Evolutionary conservation across 2,113 vertebrate species (phyloP).

Genomic region (Oreotragus oreotragus): DNA sequence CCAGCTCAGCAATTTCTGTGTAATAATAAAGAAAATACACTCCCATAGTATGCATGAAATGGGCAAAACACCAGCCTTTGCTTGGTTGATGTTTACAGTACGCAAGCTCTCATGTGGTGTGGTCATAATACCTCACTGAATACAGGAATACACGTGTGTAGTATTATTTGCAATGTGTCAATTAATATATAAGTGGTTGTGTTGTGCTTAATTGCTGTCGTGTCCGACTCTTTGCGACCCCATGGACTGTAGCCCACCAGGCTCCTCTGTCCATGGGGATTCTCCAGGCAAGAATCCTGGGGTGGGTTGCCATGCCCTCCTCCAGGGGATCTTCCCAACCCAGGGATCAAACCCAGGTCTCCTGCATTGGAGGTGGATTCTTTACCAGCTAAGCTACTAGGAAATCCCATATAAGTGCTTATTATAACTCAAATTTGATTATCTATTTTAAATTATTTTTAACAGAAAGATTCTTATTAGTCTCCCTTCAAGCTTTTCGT

Average conservation of each 20-base stretch:
- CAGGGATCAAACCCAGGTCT: background rate
- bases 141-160: background rate
- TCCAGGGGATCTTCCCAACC: background rate
- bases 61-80: background rate
- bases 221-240: accelerated
- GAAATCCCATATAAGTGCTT: background rate
- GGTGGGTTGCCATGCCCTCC: background rate
- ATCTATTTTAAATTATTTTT: background rate
- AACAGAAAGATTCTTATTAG: background rate
- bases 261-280: background rate
- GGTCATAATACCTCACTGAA: background rate
- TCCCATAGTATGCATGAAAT: too few species aligned
- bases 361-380: background rate
- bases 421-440: background rate
- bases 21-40: background rate
- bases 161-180: background rate
- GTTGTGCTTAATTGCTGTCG: background rate
- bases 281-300: background rate
- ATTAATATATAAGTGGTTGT: background rate
- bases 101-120: background rate
- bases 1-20: background rate
- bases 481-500: background rate
- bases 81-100: background rate
- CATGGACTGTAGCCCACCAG: background rate
- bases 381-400: background rate